Conservation (phyloP, 2,888 invertebrate species). For the Aporophyla lueneburgensis region DNA sequence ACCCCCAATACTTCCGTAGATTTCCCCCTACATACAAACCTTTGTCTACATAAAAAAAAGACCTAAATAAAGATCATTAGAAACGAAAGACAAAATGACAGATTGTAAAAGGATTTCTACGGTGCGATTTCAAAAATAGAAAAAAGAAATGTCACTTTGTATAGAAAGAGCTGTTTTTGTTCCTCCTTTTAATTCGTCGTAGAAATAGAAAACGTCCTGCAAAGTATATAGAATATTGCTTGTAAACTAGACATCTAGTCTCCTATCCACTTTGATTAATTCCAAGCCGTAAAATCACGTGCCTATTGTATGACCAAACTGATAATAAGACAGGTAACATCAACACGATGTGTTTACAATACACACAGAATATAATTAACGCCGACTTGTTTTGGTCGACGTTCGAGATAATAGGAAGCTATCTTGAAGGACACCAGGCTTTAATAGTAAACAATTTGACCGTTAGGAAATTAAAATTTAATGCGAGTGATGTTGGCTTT, state of each 20-base stretch:
- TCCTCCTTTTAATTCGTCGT: no score
- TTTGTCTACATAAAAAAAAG: no score
- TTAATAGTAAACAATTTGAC: constrained; percentile 30
- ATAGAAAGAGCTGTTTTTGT: no score
- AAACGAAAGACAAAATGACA: no score
- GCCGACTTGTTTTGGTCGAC: constrained; percentile 26
- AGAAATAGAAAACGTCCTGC: no score
- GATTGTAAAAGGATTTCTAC: no score
- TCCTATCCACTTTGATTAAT: background rate
- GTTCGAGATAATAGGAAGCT: constrained; percentile 51
- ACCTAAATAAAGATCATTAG: no score
- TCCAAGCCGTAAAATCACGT: background rate
- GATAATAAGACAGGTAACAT: constrained; percentile 50
- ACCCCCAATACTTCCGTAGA: no score
- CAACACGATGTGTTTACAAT: constrained; percentile 45
- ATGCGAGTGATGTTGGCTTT: background rate
- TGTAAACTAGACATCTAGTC: constrained; percentile 4
- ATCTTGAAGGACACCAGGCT: constrained; percentile 43
- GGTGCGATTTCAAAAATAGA: no score
- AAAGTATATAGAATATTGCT: background rate
- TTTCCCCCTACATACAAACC: no score
- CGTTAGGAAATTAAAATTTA: constrained; percentile 15
- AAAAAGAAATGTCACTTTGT: no score
- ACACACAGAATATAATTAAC: constrained; percentile 61
- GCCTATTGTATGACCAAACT: constrained; percentile 4